Percentiles rank a stretch among this genome's conserved stretches.
Conservation (phyloP, 2,113 vertebrate species). For the Engraulis encrasicolus region DNA sequence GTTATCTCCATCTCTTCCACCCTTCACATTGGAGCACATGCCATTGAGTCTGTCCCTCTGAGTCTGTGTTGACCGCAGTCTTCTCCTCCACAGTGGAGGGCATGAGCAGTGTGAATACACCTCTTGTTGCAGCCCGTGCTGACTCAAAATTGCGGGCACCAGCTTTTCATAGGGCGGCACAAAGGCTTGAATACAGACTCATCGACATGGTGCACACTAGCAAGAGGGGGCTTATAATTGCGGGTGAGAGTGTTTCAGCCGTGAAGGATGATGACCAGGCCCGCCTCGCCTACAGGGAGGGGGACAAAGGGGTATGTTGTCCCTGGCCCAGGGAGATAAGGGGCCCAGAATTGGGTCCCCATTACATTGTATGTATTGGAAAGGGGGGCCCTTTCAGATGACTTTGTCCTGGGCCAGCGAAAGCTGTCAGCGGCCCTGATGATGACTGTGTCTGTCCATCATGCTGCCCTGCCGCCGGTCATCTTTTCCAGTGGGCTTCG, state of each 20-base stretch:
- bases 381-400: too few relatives aligned
- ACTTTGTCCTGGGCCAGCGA: too few relatives aligned
- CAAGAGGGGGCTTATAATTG: background rate
- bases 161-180: conserved; percentile 33
- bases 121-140: conserved; percentile 40
- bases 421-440: too few relatives aligned
- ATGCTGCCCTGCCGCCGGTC: background rate
- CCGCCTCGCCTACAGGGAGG: too few relatives aligned
- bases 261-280: background rate
- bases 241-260: background rate
- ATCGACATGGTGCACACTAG: background rate
- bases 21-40: background rate
- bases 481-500: background rate
- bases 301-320: too few relatives aligned
- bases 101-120: conserved; percentile 50
- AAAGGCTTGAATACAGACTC: conserved; percentile 42
- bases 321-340: too few relatives aligned
- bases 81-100: conserved; percentile 16
- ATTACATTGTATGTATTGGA: too few relatives aligned
- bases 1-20: background rate
- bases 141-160: conserved; percentile 44
- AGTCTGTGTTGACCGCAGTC: background rate
- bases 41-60: background rate
- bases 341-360: too few relatives aligned
- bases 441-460: too few relatives aligned